A percentile compares a stretch with the other conserved stretches of the same genome.
phyloP scores from a whole-genome alignment of 2,888 invertebrate genomes.

The Hoplodrina blanda region DNA sequence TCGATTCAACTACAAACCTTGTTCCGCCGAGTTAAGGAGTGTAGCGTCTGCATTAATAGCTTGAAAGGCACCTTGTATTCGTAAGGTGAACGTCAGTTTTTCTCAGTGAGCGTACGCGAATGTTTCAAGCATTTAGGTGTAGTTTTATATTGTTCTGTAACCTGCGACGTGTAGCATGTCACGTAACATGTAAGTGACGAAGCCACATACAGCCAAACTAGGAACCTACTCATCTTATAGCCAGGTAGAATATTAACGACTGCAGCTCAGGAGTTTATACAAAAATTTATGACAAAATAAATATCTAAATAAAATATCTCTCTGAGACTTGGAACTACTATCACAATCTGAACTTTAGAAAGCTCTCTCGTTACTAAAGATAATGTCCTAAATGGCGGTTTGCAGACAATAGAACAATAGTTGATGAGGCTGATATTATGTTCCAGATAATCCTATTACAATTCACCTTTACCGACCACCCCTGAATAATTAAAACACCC shows the following conservation, averaged over 20 bases:
- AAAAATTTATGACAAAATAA: too few species aligned
- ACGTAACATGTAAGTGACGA: constrained; percentile 26
- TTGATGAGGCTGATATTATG: constrained; percentile 36
- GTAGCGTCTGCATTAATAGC: constrained; percentile 26
- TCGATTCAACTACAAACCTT: constrained; percentile 46
- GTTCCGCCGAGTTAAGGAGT: constrained; percentile 26
- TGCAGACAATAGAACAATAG: background rate
- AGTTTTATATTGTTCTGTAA: constrained; percentile 69
- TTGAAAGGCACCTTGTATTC: constrained; percentile 56
- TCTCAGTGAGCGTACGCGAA: constrained; percentile 64
- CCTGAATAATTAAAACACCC: constrained; percentile 46
- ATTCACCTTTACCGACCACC: constrained; percentile 22
- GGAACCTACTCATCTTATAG: constrained; percentile 13
- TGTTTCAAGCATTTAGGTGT: constrained; percentile 69
- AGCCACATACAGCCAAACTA: background rate
- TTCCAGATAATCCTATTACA: constrained; percentile 33
- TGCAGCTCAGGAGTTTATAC: background rate
- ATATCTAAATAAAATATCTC: background rate
- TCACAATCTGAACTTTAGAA: background rate
- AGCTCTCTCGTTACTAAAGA: background rate
- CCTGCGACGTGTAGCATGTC: constrained; percentile 57
- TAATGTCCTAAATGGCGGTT: background rate
- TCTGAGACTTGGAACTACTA: background rate
- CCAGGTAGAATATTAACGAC: constrained; percentile 1
- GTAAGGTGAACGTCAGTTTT: constrained; percentile 68